A percentile compares a stretch with the other conserved stretches of the same genome.
Evolutionary conservation across 2,888 invertebrate species (phyloP).

Genomic region (Branchellion lobata): DNA sequence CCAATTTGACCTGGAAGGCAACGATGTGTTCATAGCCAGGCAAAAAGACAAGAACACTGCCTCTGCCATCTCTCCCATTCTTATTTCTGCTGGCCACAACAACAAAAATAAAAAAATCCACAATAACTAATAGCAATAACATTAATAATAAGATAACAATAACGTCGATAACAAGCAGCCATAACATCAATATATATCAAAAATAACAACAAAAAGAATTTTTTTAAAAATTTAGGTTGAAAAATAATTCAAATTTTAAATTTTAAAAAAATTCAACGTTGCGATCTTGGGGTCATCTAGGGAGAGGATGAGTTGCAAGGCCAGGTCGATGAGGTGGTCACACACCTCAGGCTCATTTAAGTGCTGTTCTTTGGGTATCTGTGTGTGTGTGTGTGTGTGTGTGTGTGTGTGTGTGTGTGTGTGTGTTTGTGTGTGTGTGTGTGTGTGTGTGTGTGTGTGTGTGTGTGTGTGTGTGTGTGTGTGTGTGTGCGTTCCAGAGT

Average conservation of each 20-base stretch:
- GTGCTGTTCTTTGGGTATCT: neutral
- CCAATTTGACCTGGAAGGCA: neutral
- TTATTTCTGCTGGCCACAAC: neutral
- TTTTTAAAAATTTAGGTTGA: no score
- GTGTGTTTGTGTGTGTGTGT: slow-evolving; percentile 38
- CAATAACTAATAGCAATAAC: neutral
- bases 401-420: neutral
- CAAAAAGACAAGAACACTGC: slow-evolving; percentile 82
- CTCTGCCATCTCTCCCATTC: slow-evolving; percentile 30
- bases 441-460: slow-evolving; percentile 42
- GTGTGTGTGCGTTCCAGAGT: no score
- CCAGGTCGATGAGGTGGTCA: neutral
- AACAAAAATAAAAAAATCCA: neutral
- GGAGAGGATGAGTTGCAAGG: neutral
- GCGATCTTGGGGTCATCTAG: no score
- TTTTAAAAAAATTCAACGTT: no score
- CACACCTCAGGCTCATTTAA: neutral
- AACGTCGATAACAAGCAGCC: neutral
- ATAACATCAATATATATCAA: no score
- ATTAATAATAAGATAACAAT: neutral
- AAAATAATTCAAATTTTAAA: no score
- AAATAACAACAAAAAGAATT: no score
- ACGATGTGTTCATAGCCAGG: slow-evolving; percentile 65
- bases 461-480: no score
- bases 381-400: slow-evolving; percentile 48